Percentiles rank a stretch among this genome's conserved stretches.
Conservation (phyloP, 2,888 invertebrate species). For the Ectropis crepuscularia region DNA sequence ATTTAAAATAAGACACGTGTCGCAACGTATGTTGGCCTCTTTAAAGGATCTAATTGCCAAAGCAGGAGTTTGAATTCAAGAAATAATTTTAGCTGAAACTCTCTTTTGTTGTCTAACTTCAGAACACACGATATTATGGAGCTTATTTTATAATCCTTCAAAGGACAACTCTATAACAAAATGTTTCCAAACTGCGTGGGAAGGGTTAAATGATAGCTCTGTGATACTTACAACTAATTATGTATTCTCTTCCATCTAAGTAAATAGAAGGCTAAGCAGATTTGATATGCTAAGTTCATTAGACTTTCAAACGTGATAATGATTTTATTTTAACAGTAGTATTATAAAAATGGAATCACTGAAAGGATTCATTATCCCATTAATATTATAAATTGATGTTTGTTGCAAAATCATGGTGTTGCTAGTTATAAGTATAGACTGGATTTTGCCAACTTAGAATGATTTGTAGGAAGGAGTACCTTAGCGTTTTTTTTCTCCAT, state of each 20-base stretch:
- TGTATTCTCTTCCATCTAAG: constrained; percentile 4
- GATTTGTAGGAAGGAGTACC: too few species aligned
- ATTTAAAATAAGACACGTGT: too few species aligned
- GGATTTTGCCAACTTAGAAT: too few species aligned
- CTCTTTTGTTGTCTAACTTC: not conserved
- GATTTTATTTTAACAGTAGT: too few species aligned
- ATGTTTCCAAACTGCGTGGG: not conserved
- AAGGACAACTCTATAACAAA: not conserved
- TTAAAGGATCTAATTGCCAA: not conserved
- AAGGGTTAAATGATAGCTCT: not conserved
- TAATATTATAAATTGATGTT: too few species aligned
- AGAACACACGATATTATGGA: not conserved
- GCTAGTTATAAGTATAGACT: too few species aligned
- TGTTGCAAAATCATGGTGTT: too few species aligned
- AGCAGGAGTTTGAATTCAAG: not conserved
- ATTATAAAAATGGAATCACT: too few species aligned
- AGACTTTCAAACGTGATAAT: too few species aligned
- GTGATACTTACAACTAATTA: constrained; percentile 1
- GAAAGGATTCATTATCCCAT: too few species aligned
- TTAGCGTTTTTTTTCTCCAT: too few species aligned
- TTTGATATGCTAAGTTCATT: too few species aligned
- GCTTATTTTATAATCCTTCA: not conserved
- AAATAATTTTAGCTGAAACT: not conserved
- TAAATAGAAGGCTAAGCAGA: not conserved
- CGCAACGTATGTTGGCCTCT: not conserved